Evolutionary conservation across 2,888 invertebrate genomes (phyloP), one percentile per base, ranked within the genome.

Genomic region (Sturmia bella): DNA sequence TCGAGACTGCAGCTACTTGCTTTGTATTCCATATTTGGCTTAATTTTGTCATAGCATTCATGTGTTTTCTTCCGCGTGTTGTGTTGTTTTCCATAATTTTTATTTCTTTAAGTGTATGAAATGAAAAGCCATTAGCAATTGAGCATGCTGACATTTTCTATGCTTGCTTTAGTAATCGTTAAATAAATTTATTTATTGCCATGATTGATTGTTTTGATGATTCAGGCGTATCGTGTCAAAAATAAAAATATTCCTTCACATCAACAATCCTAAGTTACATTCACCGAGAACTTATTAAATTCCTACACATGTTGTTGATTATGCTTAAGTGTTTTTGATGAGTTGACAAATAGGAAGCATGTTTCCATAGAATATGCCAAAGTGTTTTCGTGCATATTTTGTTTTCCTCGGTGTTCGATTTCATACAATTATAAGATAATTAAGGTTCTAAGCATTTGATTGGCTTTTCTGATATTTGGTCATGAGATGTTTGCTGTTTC

Each of bases 191-290:
- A 64, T 74, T 63, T 66, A 64, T 70, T 75, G 70, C 32, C 57
- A 43, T 80, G 80, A 80, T 80, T 80, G 80, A 80, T 80, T 70
- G 75, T 70, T 69, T 75, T 24, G 17, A 80, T 80, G 57, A 80
- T 64, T 75, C 63, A 64, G 73, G 61, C n/a, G 74, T 56, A 32
- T 57, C 19, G 19, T 41, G 15, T 11, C 32, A 24, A 57, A n/a
- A 13, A 37, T 7, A 17, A 41, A 61, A 54, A 56, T 39, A 43
- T 17, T 43, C 2, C 1, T 15, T 1, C 9, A 9, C 9, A 32
- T 32, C 9, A 1, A 32, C 5, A 6, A 7, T 32, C 32, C 9
- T 9, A 32, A 32, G 7, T 32, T 32, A 32, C 32, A 32, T 32
- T 32, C 9, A 56, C 7, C 17, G 7, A 61, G 32, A 45, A 37